Conservation (phyloP, 2,797 vertebrate species). For the Pagetopsis macropterus region DNA sequence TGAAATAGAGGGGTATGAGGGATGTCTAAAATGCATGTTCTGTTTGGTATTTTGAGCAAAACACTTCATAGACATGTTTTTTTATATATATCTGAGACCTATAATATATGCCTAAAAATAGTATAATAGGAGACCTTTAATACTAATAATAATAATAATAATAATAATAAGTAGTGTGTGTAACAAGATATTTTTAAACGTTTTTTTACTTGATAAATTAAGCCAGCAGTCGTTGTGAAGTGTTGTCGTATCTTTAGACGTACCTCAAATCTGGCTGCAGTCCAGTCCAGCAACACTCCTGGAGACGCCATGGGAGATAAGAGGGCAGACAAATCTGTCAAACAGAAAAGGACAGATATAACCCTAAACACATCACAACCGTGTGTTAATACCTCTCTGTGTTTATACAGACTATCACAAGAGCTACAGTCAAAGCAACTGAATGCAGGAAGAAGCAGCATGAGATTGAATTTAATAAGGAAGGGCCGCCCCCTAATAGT, state of each 20-base stretch:
- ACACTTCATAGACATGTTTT: too few species aligned
- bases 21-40: too few species aligned
- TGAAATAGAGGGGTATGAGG: too few species aligned
- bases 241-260: neutral
- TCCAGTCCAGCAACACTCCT: slow-evolving; percentile 53
- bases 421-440: neutral
- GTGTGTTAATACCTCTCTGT: neutral
- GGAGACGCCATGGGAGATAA: slow-evolving; percentile 79
- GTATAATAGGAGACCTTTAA: too few species aligned
- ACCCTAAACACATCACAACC: slow-evolving; percentile 1
- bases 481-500: too few species aligned
- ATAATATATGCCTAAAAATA: too few species aligned
- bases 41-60: too few species aligned
- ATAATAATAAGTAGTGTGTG: neutral
- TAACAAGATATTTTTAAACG: too few species aligned
- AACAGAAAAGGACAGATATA: slow-evolving; percentile 28
- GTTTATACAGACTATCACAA: neutral
- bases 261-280: slow-evolving; percentile 71
- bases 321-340: slow-evolving; percentile 76
- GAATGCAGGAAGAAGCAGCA: slow-evolving; percentile 1
- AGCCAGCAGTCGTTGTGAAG: neutral
- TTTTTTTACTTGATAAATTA: too few species aligned
- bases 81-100: too few species aligned
- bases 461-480: neutral
- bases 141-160: neutral